phyloP scores from a whole-genome alignment of 2,113 vertebrate species.

The Arothron firmamentum region DNA sequence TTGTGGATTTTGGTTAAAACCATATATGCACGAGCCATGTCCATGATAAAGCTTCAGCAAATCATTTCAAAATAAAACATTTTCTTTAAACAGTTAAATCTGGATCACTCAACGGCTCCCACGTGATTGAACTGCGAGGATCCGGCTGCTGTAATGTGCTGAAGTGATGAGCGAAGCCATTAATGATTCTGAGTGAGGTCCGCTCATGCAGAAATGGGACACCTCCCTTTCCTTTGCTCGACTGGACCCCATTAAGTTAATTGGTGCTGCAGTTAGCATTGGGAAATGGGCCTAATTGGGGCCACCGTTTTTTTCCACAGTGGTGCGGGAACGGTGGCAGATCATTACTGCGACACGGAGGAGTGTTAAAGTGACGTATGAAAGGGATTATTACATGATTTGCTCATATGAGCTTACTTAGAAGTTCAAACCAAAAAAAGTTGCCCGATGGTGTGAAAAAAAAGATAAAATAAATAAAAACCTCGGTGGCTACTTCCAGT shows the following conservation, averaged over 20 bases:
- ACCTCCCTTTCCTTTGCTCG: constrained; percentile 36
- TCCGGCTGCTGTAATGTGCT: constrained; percentile 2
- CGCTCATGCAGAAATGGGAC: constrained; percentile 32
- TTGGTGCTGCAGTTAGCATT: constrained; percentile 29
- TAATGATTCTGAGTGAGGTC: constrained; percentile 15
- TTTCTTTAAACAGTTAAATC: not conserved
- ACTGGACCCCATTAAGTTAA: constrained; percentile 58
- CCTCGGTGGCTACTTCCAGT: constrained; percentile 45
- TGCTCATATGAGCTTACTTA: too few species aligned
- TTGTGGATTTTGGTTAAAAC: too few species aligned
- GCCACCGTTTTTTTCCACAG: constrained; percentile 22
- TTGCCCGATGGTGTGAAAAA: constrained; percentile 5
- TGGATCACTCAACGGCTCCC: not conserved
- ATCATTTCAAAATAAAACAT: not conserved
- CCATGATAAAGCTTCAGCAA: too few species aligned
- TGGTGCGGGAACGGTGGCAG: constrained; percentile 10
- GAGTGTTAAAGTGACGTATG: not conserved
- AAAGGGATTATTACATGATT: not conserved
- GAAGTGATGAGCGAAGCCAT: constrained; percentile 19
- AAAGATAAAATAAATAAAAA: not conserved
- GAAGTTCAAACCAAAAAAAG: not conserved
- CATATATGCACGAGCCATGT: too few species aligned
- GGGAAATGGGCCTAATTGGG: constrained; percentile 38
- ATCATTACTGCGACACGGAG: constrained; percentile 36
- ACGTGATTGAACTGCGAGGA: not conserved